Evolutionary conservation across 2,113 vertebrate species (phyloP).

Genomic region (Micromys minutus): DNA sequence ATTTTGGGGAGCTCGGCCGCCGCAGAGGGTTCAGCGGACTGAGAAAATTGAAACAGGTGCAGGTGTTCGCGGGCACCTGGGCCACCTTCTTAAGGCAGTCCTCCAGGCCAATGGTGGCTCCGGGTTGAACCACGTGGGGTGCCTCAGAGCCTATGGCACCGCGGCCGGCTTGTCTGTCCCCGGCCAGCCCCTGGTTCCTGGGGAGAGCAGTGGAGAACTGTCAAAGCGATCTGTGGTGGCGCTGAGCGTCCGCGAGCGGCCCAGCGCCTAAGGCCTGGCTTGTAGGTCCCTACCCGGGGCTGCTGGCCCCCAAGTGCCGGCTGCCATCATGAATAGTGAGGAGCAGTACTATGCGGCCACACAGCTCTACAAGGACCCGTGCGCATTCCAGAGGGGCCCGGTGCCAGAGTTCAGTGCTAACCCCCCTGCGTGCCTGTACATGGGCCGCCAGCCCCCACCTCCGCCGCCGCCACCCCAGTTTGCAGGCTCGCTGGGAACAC

Average conservation of each 20-base stretch:
- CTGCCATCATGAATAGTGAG: slow-evolving; percentile 93
- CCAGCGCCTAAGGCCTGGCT: slow-evolving; percentile 53
- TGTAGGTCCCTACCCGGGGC: slow-evolving; percentile 52
- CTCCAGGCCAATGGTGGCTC: slow-evolving; percentile 78
- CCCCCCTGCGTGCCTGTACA: slow-evolving; percentile 96
- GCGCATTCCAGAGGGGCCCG: slow-evolving; percentile 91
- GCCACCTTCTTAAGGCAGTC: slow-evolving; percentile 68
- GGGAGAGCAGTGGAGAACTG: slow-evolving; percentile 79
- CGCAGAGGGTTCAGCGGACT: background rate
- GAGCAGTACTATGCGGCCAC: slow-evolving; percentile 92
- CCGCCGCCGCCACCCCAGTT: slow-evolving; percentile 85
- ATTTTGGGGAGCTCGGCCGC: background rate
- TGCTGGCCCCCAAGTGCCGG: background rate
- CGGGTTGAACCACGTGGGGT: slow-evolving; percentile 84
- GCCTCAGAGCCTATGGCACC: slow-evolving; percentile 81
- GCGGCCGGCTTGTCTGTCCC: slow-evolving; percentile 59
- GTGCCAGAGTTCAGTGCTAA: slow-evolving; percentile 91
- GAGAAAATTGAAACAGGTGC: background rate
- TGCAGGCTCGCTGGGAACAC: slow-evolving; percentile 85
- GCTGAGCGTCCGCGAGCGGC: slow-evolving; percentile 52
- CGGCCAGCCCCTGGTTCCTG: slow-evolving; percentile 4
- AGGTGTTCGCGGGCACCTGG: slow-evolving; percentile 20
- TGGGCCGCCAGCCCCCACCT: slow-evolving; percentile 91
- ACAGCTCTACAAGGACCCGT: slow-evolving; percentile 95
- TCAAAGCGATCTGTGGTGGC: slow-evolving; percentile 81